Conservation (phyloP, 2,797 vertebrate species). For the Etheostoma nigrum region DNA sequence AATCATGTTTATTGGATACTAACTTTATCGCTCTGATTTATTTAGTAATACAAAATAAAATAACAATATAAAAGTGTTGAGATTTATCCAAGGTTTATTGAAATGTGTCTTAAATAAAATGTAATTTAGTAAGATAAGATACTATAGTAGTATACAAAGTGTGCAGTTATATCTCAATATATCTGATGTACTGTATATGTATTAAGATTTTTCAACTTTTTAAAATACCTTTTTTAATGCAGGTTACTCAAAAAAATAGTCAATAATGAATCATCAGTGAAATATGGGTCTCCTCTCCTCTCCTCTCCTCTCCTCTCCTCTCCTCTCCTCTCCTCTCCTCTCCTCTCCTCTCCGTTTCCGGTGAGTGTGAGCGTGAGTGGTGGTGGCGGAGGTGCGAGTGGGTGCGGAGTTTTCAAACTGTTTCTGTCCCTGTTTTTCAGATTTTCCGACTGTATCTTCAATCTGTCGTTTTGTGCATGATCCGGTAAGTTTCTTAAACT, state of each 20-base stretch:
- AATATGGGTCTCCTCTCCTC: not conserved
- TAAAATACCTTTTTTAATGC: too few relatives aligned
- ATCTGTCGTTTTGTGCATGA: too few relatives aligned
- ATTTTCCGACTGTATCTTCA: too few relatives aligned
- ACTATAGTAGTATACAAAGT: not conserved
- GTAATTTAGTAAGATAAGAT: not conserved
- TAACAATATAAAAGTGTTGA: not conserved
- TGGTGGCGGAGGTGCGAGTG: too few relatives aligned
- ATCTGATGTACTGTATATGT: not conserved
- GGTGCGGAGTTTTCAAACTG: too few relatives aligned
- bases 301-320: not conserved
- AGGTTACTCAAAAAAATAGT: not conserved
- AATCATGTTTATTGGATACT: not conserved
- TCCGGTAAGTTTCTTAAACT: too few relatives aligned
- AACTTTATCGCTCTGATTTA: not conserved
- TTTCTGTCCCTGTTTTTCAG: too few relatives aligned
- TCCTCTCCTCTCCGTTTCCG: too few relatives aligned
- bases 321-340: not conserved
- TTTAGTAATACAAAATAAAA: too few relatives aligned
- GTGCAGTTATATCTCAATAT: not conserved
- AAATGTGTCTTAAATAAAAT: constrained; percentile 12
- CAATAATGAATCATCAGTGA: not conserved
- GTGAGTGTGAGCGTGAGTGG: too few relatives aligned
- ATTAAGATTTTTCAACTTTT: too few relatives aligned
- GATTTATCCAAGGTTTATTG: not conserved